A percentile compares a stretch with the other conserved stretches of the same genome.
These are phyloP conservation scores for Ectemnius continuus DNA, from an alignment of 2,888 invertebrate genomes.

Conservation along the genomic window DNA sequence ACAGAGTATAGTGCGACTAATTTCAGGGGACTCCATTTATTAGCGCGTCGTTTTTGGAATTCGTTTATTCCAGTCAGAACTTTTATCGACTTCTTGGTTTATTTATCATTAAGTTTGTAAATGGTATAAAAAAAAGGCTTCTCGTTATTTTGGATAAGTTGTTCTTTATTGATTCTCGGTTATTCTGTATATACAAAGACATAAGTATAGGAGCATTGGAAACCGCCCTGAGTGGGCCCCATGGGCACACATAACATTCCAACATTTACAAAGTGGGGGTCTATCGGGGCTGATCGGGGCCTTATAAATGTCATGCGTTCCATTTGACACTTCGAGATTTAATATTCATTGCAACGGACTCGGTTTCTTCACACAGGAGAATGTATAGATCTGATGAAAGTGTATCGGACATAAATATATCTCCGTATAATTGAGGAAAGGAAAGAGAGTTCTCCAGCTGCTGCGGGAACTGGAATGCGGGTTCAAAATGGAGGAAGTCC, in stretches of 20 bases:
- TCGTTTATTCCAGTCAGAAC: no score
- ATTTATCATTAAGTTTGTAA: no score
- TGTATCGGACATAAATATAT: conserved; percentile 6
- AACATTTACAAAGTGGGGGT: conserved; percentile 35
- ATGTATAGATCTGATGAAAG: conserved; percentile 12
- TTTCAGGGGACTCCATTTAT: no score
- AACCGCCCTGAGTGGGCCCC: conserved; percentile 19
- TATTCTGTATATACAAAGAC: no score
- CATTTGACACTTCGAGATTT: conserved; percentile 28
- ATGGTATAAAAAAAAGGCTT: no score
- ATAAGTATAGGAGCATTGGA: conserved; percentile 9
- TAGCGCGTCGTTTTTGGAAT: no score
- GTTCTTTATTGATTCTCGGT: no score
- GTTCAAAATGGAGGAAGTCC: conserved; percentile 72
- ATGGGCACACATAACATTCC: no score
- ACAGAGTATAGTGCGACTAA: no score
- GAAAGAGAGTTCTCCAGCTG: conserved; percentile 47
- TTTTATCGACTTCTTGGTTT: no score
- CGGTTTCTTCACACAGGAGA: conserved; percentile 5
- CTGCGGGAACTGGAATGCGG: conserved; percentile 59
- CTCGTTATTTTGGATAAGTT: no score
- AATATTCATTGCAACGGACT: conserved; percentile 5
- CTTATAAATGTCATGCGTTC: conserved; percentile 48
- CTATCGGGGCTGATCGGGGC: conserved; percentile 31
- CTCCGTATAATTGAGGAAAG: conserved; percentile 20